These are phyloP conservation scores for Petrosia ficiformis DNA, from an alignment of 37 sponge, comb jelly and placozoan genomes.

Conservation along the genomic window DNA sequence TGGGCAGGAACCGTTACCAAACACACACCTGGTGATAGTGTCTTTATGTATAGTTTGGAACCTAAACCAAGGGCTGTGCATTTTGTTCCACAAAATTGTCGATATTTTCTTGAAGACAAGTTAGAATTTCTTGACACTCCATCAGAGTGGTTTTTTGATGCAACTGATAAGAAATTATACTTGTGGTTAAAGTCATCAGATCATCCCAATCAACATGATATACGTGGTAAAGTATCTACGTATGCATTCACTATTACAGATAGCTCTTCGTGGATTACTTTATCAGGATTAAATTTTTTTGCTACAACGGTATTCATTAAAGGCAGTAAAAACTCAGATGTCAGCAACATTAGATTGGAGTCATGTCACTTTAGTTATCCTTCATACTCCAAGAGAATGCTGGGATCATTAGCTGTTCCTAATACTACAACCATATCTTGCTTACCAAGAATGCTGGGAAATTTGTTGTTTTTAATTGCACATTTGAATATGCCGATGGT, in stretches of 20 bases:
- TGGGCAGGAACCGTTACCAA: constrained; percentile 17
- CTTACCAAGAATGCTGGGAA: constrained; percentile 11
- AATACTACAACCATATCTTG: constrained; percentile 1
- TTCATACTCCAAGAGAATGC: constrained; percentile 18
- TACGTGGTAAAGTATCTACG: constrained; percentile 29
- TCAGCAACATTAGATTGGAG: constrained; percentile 19
- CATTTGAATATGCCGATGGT: constrained; percentile 28
- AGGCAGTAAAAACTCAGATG: neutral
- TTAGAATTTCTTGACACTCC: constrained; percentile 65
- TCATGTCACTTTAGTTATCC: constrained; percentile 36
- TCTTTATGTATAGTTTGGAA: constrained; percentile 23
- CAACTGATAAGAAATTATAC: constrained; percentile 30
- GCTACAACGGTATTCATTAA: constrained; percentile 21
- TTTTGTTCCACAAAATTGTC: neutral
- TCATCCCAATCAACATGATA: constrained; percentile 2
- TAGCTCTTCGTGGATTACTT: constrained; percentile 1
- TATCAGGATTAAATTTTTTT: constrained; percentile 36
- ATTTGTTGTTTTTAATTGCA: constrained; percentile 17
- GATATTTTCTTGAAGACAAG: constrained; percentile 56
- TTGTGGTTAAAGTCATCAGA: constrained; percentile 28
- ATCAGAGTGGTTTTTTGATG: constrained; percentile 70
- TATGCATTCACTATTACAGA: constrained; percentile 29
- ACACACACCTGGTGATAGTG: constrained; percentile 15
- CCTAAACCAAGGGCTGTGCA: neutral
- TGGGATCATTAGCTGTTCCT: constrained; percentile 12